These are phyloP conservation scores for Caradrina kadenii DNA, from an alignment of 2,888 invertebrate genomes.

Conservation along the genomic window DNA sequence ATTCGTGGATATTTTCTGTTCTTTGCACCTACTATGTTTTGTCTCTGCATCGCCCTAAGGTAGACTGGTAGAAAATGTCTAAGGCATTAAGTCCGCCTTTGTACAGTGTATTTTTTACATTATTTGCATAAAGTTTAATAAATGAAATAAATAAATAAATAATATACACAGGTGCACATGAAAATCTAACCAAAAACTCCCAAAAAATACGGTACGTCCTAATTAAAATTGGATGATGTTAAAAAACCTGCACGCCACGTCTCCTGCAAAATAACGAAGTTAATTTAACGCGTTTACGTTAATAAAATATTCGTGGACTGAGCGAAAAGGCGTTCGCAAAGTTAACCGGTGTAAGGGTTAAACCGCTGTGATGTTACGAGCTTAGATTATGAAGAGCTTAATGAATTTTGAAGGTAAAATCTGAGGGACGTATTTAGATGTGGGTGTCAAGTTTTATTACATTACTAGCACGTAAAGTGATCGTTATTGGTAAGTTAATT, in stretches of 20 bases:
- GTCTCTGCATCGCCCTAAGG: no score
- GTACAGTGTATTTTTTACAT: no score
- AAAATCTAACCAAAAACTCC: slow-evolving; percentile 26
- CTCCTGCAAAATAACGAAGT: slow-evolving; percentile 73
- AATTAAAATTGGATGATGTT: slow-evolving; percentile 73
- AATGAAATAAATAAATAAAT: no score
- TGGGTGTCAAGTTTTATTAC: slow-evolving; percentile 24
- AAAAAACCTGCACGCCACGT: slow-evolving; percentile 69
- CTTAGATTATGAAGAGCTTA: slow-evolving; percentile 65
- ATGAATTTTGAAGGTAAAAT: slow-evolving; percentile 61
- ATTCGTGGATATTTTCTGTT: no score
- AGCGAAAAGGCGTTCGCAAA: slow-evolving; percentile 69
- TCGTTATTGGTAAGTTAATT: not conserved
- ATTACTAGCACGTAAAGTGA: not conserved
- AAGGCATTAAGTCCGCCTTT: no score
- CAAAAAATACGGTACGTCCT: slow-evolving; percentile 59
- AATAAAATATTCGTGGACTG: slow-evolving; percentile 80
- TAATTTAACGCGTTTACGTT: slow-evolving; percentile 78
- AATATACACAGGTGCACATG: not conserved
- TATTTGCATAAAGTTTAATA: no score
- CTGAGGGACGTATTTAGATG: slow-evolving; percentile 37
- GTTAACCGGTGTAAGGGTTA: slow-evolving; percentile 67
- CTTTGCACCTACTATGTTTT: no score
- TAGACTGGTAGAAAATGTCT: no score
- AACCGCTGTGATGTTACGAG: slow-evolving; percentile 66